Base-by-base conservation (phyloP, 1,140 invertebrate genomes). In the Oryzaephilus surinamensis region DNA sequence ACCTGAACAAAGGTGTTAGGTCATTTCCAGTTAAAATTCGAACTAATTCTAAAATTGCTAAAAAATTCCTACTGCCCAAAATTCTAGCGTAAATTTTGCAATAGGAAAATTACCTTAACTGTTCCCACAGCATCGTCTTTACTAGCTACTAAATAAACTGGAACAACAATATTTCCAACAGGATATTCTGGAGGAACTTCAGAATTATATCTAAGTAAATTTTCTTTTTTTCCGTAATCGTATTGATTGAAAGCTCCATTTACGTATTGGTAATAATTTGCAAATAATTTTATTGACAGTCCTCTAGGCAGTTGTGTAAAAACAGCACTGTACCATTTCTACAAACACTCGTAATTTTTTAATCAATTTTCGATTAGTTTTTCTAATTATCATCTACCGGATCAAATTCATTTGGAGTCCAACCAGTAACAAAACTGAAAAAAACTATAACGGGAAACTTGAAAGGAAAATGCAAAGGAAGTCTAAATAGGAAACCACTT, bases 331-430 rank as follows among this genome's bases (percentile, higher is more conserved):
- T 2, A 28, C 35, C 15, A 37, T 29, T n/a, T n/a, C n/a, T n/a
- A n/a, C n/a, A n/a, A n/a, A n/a, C n/a, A n/a, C n/a, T n/a, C n/a
- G n/a, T n/a, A n/a, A n/a, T n/a, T n/a, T n/a, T n/a, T n/a, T n/a
- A n/a, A n/a, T n/a, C n/a, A n/a, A n/a, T n/a, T 12, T 19, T 18
- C 10, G 29, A 18, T 3, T 6, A 17, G 17, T 37, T 2, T 17
- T 19, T 12, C 8, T 28, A 7, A 12, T 34, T 21, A 23, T 20
- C 8, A 37, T 18, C 7, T 37, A 37, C 35, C 18, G 35, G 35
- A 37, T 37, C 35, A 3, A 28, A 8, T 17, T 29, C 15, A 12
- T 18, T 3, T 2, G 19, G 4, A n/a, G 19, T 37, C 35, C 35
- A 37, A 10, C 35, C 35, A 17, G 2, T 4, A 11, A 15, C 12